phyloP scores from a whole-genome alignment of 2,888 invertebrate species.

The Tethea ocularis region DNA sequence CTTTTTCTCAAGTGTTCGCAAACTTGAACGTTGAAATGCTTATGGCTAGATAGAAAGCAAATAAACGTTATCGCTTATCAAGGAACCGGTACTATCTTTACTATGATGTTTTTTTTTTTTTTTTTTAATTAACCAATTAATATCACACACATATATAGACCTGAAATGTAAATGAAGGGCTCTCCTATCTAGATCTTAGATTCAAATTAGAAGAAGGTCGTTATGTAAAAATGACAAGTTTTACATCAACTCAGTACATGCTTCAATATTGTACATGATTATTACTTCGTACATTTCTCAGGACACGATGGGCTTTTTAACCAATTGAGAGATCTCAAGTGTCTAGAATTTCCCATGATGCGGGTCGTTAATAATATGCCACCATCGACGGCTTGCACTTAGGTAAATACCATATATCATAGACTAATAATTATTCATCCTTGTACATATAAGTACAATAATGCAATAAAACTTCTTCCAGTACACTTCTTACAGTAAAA shows the following conservation, averaged over 20 bases:
- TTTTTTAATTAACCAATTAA: neutral
- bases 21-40: slow-evolving; percentile 3
- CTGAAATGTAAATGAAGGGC: too few species aligned
- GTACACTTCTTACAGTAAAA: too few species aligned
- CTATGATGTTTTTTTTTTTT: neutral
- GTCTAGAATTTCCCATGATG: neutral
- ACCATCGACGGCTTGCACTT: slow-evolving; percentile 1
- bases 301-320: neutral
- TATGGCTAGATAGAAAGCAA: neutral
- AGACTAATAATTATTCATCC: too few species aligned
- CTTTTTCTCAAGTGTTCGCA: slow-evolving; percentile 1
- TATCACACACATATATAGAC: too few species aligned
- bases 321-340: slow-evolving; percentile 3
- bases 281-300: neutral
- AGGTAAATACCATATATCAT: neutral
- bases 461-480: too few species aligned
- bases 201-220: too few species aligned
- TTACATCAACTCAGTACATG: neutral
- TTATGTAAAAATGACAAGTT: neutral
- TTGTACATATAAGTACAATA: too few species aligned
- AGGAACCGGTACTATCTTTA: neutral
- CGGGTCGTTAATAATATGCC: slow-evolving; percentile 7
- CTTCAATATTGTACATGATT: neutral
- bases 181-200: too few species aligned
- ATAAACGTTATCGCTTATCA: neutral